Conservation (phyloP, 92 coral and sea anemone species). For the Virgularia gustaviana region DNA sequence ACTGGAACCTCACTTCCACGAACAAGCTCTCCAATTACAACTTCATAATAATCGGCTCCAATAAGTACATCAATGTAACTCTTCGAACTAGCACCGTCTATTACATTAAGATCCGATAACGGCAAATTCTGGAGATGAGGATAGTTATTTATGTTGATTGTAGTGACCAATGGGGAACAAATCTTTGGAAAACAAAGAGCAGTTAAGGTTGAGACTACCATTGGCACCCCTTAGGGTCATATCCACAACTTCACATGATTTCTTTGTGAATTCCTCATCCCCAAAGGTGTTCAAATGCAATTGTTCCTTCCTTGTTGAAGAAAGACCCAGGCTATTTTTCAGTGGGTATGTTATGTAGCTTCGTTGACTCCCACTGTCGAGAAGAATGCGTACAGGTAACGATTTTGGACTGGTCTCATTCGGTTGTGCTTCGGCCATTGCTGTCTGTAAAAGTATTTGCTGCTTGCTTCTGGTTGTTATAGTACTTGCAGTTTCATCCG, state of each 20-base stretch:
- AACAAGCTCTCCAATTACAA: conserved; percentile 43
- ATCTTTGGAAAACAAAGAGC: conserved; percentile 50
- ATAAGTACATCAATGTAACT: conserved; percentile 51
- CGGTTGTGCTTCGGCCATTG: conserved; percentile 39
- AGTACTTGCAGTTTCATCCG: too few relatives aligned
- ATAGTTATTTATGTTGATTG: conserved; percentile 27
- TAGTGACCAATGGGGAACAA: conserved; percentile 47
- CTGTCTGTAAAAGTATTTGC: conserved; percentile 52
- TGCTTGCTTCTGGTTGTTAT: conserved; percentile 21
- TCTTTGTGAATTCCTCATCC: conserved; percentile 26
- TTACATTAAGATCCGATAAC: conserved; percentile 49
- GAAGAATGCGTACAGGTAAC: conserved; percentile 45
- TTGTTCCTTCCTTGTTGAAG: conserved; percentile 36
- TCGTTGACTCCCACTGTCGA: conserved; percentile 58
- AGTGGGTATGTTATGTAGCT: conserved; percentile 46
- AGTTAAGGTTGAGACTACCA: conserved; percentile 39
- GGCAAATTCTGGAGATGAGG: conserved; percentile 49
- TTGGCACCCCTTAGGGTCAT: conserved; percentile 23
- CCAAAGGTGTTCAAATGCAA: conserved; percentile 59
- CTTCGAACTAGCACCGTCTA: conserved; percentile 15
- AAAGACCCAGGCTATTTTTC: conserved; percentile 42
- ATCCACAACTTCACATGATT: conserved; percentile 39
- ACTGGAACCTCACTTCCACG: conserved; percentile 54
- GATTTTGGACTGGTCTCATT: conserved; percentile 15
- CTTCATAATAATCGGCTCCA: conserved; percentile 58